Conservation (phyloP, 2,113 vertebrate genomes). For the Polypterus senegalus region DNA sequence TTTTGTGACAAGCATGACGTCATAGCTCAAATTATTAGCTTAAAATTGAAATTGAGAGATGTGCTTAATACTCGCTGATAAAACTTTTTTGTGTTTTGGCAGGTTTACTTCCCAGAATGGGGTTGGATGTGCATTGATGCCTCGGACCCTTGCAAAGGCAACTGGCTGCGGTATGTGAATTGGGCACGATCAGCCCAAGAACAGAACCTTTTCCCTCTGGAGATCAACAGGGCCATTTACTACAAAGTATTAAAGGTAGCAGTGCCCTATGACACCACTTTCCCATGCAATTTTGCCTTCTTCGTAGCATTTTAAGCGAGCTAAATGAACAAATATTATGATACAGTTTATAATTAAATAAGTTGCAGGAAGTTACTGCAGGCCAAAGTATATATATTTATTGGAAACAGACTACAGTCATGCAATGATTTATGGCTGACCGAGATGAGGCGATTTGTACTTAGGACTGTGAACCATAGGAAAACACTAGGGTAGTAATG, state of each 20-base stretch:
- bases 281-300: too few relatives aligned
- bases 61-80: neutral
- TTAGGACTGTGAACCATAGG: too few relatives aligned
- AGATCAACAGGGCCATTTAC: constrained; percentile 86
- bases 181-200: constrained; percentile 78
- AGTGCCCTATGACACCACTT: neutral
- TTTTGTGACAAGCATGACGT: neutral
- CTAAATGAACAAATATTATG: neutral
- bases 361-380: neutral
- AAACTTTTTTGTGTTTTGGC: neutral
- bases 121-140: constrained; percentile 94
- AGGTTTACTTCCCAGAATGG: constrained; percentile 79
- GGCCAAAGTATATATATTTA: neutral
- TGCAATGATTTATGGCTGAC: too few relatives aligned
- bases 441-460: too few relatives aligned
- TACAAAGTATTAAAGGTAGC: constrained; percentile 84
- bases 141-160: constrained; percentile 78
- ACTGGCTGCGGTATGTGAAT: constrained; percentile 85
- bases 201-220: constrained; percentile 83
- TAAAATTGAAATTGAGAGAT: neutral
- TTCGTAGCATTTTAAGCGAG: neutral
- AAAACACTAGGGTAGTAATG: too few relatives aligned
- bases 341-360: neutral
- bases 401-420: too few relatives aligned
- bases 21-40: neutral